Evolutionary conservation across 2,797 vertebrate species (phyloP).

Genomic region (Pipistrellus pipistrellus): DNA sequence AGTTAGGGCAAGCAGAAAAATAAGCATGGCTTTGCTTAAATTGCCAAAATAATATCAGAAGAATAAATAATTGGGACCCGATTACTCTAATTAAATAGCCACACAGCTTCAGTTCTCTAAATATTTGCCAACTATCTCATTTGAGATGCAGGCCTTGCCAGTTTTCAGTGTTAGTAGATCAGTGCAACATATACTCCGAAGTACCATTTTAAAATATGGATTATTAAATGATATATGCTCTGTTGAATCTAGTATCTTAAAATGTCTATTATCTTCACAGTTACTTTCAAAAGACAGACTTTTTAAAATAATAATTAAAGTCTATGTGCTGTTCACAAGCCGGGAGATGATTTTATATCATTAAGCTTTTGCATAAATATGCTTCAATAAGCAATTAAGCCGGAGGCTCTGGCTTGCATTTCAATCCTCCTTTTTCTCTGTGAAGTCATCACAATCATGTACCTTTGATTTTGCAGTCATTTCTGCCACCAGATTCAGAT

Average conservation of each 20-base stretch:
- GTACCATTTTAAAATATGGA: slow-evolving; percentile 56
- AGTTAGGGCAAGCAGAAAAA: slow-evolving; percentile 47
- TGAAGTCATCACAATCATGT: slow-evolving; percentile 81
- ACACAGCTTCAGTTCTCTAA: slow-evolving; percentile 6
- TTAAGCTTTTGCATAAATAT: slow-evolving; percentile 83
- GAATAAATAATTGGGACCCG: slow-evolving; percentile 37
- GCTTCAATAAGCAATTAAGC: slow-evolving; percentile 83
- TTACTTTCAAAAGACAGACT: slow-evolving; percentile 76
- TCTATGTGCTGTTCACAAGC: slow-evolving; percentile 74
- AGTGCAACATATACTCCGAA: slow-evolving; percentile 3
- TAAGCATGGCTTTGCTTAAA: slow-evolving; percentile 64
- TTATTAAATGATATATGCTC: slow-evolving; percentile 58
- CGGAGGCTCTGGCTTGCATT: slow-evolving; percentile 75
- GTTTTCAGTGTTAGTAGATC: neutral
- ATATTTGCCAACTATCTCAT: slow-evolving; percentile 52
- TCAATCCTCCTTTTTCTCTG: slow-evolving; percentile 82
- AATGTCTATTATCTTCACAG: slow-evolving; percentile 69
- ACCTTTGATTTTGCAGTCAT: slow-evolving; percentile 85
- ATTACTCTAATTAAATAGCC: slow-evolving; percentile 57
- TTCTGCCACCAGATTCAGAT: slow-evolving; percentile 82
- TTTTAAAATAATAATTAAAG: slow-evolving; percentile 69
- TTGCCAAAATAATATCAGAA: slow-evolving; percentile 55
- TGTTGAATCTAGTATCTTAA: slow-evolving; percentile 69
- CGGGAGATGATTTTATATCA: slow-evolving; percentile 80
- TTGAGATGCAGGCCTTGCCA: neutral